Conservation (phyloP, 2,888 invertebrate species). For the Acanthosepion lycidas region DNA sequence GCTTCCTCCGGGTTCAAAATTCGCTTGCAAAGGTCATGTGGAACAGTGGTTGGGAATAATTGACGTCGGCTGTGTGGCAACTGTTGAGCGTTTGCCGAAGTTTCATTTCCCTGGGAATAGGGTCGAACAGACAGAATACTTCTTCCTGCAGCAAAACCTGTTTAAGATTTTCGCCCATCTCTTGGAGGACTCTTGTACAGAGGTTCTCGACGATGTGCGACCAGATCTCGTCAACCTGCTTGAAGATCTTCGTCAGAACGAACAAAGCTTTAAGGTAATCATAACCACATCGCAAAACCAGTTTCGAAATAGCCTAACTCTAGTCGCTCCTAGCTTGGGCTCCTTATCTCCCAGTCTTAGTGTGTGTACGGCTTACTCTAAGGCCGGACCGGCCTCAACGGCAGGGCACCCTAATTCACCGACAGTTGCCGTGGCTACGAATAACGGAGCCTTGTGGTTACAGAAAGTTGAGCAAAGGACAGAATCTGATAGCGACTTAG, state of each 20-base stretch:
- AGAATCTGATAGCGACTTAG: neutral
- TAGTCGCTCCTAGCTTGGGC: neutral
- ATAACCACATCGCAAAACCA: conserved; percentile 1
- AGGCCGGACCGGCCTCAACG: neutral
- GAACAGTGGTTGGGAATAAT: conserved; percentile 35
- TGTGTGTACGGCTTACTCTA: neutral
- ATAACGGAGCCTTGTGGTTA: neutral
- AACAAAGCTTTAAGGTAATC: neutral
- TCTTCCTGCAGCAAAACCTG: conserved; percentile 33
- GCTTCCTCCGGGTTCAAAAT: neutral
- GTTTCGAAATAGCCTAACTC: neutral
- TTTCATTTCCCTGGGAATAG: neutral
- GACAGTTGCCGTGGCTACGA: neutral
- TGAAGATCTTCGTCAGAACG: neutral
- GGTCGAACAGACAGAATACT: neutral
- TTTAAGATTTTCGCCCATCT: conserved; percentile 39
- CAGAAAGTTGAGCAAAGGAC: neutral
- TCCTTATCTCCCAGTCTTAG: neutral
- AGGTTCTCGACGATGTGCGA: neutral
- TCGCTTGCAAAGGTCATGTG: conserved; percentile 34
- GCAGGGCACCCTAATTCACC: neutral
- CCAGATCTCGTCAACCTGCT: conserved; percentile 8
- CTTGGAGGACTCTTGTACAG: conserved; percentile 36
- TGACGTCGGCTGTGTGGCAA: conserved; percentile 10
- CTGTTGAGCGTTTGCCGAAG: neutral